phyloP scores from a whole-genome alignment of 64 coral and sea anemone species.

The Actinia equina region DNA sequence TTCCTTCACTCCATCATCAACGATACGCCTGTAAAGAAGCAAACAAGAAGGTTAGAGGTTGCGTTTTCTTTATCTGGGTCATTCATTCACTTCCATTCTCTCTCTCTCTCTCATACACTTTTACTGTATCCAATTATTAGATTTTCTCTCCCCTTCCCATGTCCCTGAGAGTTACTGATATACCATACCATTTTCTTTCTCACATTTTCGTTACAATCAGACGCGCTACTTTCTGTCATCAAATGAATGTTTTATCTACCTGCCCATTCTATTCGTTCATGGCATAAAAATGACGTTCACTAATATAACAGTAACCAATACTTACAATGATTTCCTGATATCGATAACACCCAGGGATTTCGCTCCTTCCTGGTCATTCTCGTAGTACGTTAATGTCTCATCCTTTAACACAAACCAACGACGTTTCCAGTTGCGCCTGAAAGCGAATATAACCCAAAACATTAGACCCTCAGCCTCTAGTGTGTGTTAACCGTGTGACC shows the following conservation, averaged over 20 bases:
- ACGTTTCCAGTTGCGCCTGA: constrained; percentile 95
- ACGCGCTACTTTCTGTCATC: no score
- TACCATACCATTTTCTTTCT: no score
- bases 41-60: not conserved
- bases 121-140: no score
- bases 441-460: not conserved
- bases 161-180: no score
- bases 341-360: constrained; percentile 81
- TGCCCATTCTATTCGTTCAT: no score
- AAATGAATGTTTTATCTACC: not conserved
- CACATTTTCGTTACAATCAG: no score
- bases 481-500: no score
- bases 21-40: constrained; percentile 53
- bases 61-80: no score
- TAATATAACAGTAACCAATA: not conserved
- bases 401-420: constrained; percentile 98
- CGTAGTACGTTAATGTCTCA: constrained; percentile 84
- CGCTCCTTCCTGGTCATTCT: constrained; percentile 85
- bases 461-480: not conserved
- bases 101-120: no score
- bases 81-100: no score
- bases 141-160: no score
- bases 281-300: no score
- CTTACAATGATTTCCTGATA: not conserved
- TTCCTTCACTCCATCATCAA: constrained; percentile 97